A percentile compares a stretch with the other conserved stretches of the same genome.
These are phyloP conservation scores for Pectinophora gossypiella DNA, from an alignment of 1,140 invertebrate species.

Conservation along the genomic window DNA sequence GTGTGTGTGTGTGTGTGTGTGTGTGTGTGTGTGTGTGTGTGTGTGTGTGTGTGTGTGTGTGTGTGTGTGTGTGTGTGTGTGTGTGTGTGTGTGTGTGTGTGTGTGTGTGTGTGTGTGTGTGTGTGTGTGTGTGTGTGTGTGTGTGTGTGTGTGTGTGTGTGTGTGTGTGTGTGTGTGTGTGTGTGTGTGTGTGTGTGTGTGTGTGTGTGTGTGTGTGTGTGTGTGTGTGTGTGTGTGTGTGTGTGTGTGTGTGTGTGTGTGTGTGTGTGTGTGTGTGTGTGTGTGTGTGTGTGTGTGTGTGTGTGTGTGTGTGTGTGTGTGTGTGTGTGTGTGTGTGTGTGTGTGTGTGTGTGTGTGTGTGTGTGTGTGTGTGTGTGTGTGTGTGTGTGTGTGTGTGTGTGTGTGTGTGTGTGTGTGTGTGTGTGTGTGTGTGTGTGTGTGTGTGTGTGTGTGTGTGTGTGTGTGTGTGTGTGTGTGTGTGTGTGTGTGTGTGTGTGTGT, in stretches of 20 bases:
- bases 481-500: too few relatives aligned
- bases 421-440: conserved; percentile 1
- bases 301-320: background rate
- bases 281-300: background rate
- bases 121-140: conserved; percentile 3
- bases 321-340: conserved; percentile 1
- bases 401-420: conserved; percentile 3
- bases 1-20: conserved; percentile 3
- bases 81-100: conserved; percentile 3
- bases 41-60: conserved; percentile 1
- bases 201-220: background rate
- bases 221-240: background rate
- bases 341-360: conserved; percentile 3
- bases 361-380: conserved; percentile 3
- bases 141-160: conserved; percentile 3
- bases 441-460: background rate
- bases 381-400: conserved; percentile 3
- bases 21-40: background rate
- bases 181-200: background rate
- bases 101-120: conserved; percentile 1
- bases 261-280: background rate
- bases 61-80: background rate
- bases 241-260: background rate
- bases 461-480: background rate
- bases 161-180: background rate